Percentiles rank a stretch among this genome's conserved stretches.
Conservation (phyloP, 1,140 invertebrate species). For the Drosophila varians region DNA sequence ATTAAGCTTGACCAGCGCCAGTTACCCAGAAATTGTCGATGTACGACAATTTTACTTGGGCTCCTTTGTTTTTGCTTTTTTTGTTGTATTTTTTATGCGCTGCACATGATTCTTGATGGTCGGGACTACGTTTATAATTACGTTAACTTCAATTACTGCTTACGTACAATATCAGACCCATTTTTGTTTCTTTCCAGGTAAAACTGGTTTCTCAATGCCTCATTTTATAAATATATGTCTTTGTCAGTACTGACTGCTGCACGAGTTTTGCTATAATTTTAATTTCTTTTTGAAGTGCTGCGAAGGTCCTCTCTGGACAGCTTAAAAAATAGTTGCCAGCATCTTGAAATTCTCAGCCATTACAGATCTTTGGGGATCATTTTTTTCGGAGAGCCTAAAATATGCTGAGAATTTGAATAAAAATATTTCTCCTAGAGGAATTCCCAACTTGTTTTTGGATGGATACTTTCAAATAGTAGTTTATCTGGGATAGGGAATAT, state of each 20-base stretch:
- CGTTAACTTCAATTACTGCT: constrained; percentile 76
- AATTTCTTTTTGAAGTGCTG: constrained; percentile 73
- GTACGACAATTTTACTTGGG: constrained; percentile 11
- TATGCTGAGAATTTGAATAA: too few relatives aligned
- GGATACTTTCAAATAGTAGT: neutral
- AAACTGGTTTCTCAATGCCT: constrained; percentile 51
- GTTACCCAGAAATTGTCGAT: constrained; percentile 27
- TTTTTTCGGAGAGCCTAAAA: too few relatives aligned
- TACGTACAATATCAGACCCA: constrained; percentile 71
- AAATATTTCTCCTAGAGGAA: too few relatives aligned
- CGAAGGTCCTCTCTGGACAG: constrained; percentile 52
- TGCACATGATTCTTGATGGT: constrained; percentile 40
- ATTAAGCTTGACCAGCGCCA: constrained; percentile 44
- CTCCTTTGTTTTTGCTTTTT: neutral
- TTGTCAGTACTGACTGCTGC: constrained; percentile 18
- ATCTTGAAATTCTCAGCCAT: constrained; percentile 38
- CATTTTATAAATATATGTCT: constrained; percentile 27
- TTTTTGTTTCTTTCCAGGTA: constrained; percentile 51
- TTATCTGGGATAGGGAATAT: neutral
- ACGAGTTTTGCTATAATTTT: constrained; percentile 71
- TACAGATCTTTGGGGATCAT: constrained; percentile 1
- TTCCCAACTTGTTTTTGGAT: too few relatives aligned
- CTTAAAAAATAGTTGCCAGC: constrained; percentile 57
- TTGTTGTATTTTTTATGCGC: constrained; percentile 7
- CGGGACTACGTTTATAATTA: constrained; percentile 67